Evolutionary conservation across 2,888 invertebrate species (phyloP).

Genomic region (Stictocephala bisonia): DNA sequence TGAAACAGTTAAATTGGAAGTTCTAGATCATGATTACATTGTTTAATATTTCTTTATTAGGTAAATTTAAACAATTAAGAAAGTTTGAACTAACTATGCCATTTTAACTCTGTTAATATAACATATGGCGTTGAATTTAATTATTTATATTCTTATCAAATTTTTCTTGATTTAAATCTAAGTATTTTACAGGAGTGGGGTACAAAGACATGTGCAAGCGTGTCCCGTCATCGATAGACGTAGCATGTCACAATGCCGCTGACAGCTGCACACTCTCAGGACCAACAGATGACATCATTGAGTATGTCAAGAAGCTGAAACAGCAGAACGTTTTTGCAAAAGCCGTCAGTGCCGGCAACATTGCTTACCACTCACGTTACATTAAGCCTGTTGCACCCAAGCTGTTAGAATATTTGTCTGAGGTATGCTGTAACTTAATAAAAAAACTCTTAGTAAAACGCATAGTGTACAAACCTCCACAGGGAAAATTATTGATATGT

Average conservation of each 20-base stretch:
- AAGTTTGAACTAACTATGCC: too few relatives aligned
- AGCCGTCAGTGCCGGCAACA: conserved; percentile 58
- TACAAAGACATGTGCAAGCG: conserved; percentile 57
- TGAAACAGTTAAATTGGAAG: too few relatives aligned
- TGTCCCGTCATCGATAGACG: conserved; percentile 73
- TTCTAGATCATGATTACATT: too few relatives aligned
- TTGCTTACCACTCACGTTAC: conserved; percentile 61
- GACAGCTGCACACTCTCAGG: conserved; percentile 85
- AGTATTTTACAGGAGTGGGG: conserved; percentile 55
- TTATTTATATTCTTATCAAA: background rate
- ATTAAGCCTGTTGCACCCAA: conserved; percentile 65
- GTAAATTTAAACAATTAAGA: too few relatives aligned
- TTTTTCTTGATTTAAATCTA: background rate
- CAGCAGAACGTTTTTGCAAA: conserved; percentile 59
- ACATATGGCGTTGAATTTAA: background rate
- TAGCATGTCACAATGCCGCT: conserved; percentile 84
- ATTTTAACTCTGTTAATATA: background rate
- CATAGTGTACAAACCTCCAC: too few relatives aligned
- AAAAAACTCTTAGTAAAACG: too few relatives aligned
- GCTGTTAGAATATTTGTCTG: conserved; percentile 64
- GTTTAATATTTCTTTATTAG: too few relatives aligned
- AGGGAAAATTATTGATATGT: too few relatives aligned
- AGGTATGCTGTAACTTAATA: too few relatives aligned
- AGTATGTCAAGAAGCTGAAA: conserved; percentile 70
- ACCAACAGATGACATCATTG: conserved; percentile 71